These are phyloP conservation scores for Neodontobutis hainanensis DNA, from an alignment of 2,113 vertebrate genomes.

Conservation along the genomic window DNA sequence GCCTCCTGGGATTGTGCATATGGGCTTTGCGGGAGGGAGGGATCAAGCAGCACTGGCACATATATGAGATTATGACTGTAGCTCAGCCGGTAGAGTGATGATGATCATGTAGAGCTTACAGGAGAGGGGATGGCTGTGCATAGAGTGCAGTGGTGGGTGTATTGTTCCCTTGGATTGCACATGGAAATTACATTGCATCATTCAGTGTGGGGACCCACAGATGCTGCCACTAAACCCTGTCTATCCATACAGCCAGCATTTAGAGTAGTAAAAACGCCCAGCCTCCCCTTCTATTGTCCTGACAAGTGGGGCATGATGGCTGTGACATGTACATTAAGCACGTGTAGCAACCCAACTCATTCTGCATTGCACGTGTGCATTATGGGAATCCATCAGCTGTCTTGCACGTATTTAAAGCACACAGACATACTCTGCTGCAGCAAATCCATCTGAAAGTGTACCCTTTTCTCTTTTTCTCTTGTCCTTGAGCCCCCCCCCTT, in stretches of 20 bases:
- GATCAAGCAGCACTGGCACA: conserved; percentile 30
- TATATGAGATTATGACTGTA: conserved; percentile 52
- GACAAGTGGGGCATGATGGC: conserved; percentile 39
- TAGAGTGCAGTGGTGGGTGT: conserved; percentile 36
- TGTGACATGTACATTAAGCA: conserved; percentile 50
- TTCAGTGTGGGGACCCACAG: conserved; percentile 30
- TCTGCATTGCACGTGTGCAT: conserved; percentile 42
- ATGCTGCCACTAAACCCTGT: conserved; percentile 5
- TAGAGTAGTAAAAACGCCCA: not conserved
- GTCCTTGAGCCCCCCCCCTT: conserved; percentile 53
- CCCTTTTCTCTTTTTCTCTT: conserved; percentile 30
- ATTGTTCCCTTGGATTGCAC: conserved; percentile 58
- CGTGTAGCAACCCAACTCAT: conserved; percentile 38
- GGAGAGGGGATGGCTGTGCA: conserved; percentile 22
- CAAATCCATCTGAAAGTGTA: conserved; percentile 39
- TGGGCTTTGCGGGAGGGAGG: conserved; percentile 12
- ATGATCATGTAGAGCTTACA: conserved; percentile 44
- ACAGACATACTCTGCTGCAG: conserved; percentile 24
- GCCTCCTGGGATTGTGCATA: conserved; percentile 31
- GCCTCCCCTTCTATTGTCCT: conserved; percentile 46
- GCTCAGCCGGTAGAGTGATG: conserved; percentile 38
- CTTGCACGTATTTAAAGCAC: conserved; percentile 25
- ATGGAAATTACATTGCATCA: conserved; percentile 62
- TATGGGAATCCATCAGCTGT: conserved; percentile 33
- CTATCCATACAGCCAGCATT: conserved; percentile 1